phyloP scores from a whole-genome alignment of 2,888 invertebrate genomes.

The Lasioglossum vierecki region DNA sequence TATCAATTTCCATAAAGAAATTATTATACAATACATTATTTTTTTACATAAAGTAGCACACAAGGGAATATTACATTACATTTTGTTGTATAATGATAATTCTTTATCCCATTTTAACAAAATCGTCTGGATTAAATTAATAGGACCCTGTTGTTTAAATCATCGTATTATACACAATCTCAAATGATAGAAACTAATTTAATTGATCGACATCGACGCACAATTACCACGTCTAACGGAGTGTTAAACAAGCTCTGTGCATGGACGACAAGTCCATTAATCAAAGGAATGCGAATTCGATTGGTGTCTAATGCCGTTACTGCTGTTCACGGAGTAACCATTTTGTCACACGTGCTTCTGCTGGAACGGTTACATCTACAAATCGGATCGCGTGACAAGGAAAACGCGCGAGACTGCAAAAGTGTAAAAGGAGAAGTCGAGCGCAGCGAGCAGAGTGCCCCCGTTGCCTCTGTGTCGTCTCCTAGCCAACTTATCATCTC shows the following conservation, averaged over 20 bases:
- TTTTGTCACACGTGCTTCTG: background rate
- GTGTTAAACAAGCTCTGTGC: background rate
- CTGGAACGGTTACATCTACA: background rate
- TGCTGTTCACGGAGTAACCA: background rate
- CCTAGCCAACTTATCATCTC: slow-evolving; percentile 6
- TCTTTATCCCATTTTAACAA: background rate
- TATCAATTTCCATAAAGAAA: no score
- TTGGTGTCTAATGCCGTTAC: background rate
- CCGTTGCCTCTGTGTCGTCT: background rate
- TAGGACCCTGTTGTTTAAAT: background rate
- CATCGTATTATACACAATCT: background rate
- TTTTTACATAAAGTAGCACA: no score
- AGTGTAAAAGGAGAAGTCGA: background rate
- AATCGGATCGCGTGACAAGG: slow-evolving; percentile 6
- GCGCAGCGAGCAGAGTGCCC: background rate
- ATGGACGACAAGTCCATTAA: background rate
- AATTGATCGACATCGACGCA: background rate
- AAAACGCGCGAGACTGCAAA: background rate
- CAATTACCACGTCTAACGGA: background rate
- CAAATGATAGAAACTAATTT: background rate
- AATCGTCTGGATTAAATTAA: background rate
- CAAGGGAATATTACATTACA: no score
- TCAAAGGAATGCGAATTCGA: slow-evolving; percentile 4
- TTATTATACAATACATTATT: no score
- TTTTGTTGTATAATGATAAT: no score